Base-by-base conservation (phyloP, 1,140 invertebrate genomes). In the Drosophila mauritiana region DNA sequence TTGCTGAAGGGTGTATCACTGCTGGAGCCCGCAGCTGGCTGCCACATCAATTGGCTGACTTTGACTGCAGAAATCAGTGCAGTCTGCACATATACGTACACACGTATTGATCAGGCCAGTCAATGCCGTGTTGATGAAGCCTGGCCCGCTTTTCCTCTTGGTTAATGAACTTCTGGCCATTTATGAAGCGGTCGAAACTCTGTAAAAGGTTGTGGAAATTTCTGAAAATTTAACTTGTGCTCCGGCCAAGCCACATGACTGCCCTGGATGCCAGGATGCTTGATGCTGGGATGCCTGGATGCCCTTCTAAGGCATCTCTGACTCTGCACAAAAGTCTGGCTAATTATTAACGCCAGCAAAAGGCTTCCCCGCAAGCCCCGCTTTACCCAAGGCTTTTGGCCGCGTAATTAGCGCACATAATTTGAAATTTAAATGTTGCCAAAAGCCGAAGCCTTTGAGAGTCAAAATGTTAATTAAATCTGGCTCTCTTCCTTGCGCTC, bases 401-500 rank as follows among this genome's bases (percentile, higher is more conserved):
- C 48, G 78, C 64, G 80, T 89, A 89, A 89, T 89, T 89, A 89
- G 85, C 85, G 77, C 73, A 83, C 85, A 89, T 89, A 84, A 89
- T 89, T 89, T 89, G 80, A 89, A 89, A 90, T 89, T 89, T 88
- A 88, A 88, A 88, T 88, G 84, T 89, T 58, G 84, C 80, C 84
- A 79, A 86, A 86, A 81, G 83, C 73, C 70, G 83, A 88, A 88
- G 73, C 84, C 84, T 89, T 89, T 89, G 74, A 67, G 62, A 86
- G 83, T 77, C 80, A 89, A 77, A 80, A 84, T 89, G 80, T 89
- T 89, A 89, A 89, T 89, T 89, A 84, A 89, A 89, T 89, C 80
- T 82, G 78, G 78, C 64, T 73, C 68, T 75, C 53, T 56, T 39
- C 51, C 15, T 31, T 8, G 27, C 27, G 2, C 7, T 31, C 7